Base-by-base conservation (phyloP, 2,888 invertebrate species). In the Synanthedon vespiformis region DNA sequence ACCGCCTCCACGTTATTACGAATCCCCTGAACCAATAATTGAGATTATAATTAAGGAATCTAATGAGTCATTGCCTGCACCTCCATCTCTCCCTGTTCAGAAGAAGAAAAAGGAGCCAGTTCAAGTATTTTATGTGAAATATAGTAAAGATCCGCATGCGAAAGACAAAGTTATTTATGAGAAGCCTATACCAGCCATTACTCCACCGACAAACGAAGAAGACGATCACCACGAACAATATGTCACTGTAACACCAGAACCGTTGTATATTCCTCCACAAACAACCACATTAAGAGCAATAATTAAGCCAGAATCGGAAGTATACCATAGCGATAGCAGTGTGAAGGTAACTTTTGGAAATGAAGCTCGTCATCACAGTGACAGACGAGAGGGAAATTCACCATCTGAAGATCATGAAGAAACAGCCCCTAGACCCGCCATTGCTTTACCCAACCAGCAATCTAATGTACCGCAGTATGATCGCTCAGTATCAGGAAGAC, bases 31-130 rank as follows among this genome's bases (percentile, higher is more conserved):
- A 69, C 95, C 95, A 4, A 96, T 96, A 16, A 96, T 96, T 63
- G 96, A 96, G 81, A 96, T 96, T 60, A 96, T 96, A 56, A 95
- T 96, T 52, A 95, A 95, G 68, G 95, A 96, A 74, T 95, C 95
- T 0, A 96, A 96, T 69, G 94, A 95, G 65, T 90, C 93, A 0
- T 71, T 95, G 2, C 92, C 95, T 2, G 89, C 93, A 2, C 89
- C 90, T 4, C 89, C 90, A 1, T 83, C 89, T 8, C 88, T 88
- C 2, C 86, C 88, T 13, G 76, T 89, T 12, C 76, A 63, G 12
- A 86, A 86, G 63, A 87, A 84, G 64, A 88, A 89, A 58, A 95
- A 94, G 68, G 95, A 95, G 70, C 94, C 95, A 34, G 94, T 95
- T 44, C 95, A 96, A 66, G 96, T 96, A 1, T 96, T 95, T 72